These are phyloP conservation scores for Unio delphinus DNA, from an alignment of 2,888 invertebrate genomes.

Conservation along the genomic window DNA sequence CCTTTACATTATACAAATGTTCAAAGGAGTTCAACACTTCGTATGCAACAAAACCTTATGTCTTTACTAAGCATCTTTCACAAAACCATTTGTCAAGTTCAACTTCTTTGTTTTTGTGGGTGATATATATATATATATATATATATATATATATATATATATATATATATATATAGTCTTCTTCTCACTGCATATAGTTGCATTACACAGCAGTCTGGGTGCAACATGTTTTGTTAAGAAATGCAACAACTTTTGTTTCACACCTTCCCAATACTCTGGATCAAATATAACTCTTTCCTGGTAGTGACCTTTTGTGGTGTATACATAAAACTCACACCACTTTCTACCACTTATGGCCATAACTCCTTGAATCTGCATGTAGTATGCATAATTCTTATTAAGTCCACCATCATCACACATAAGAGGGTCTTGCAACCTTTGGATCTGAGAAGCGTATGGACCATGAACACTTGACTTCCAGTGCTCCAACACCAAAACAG, in stretches of 20 bases:
- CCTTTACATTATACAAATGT: no score
- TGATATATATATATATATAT: no score
- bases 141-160: no score
- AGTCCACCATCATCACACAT: no score
- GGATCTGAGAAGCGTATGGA: no score
- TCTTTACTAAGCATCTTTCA: no score
- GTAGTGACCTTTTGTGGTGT: slow-evolving; percentile 1
- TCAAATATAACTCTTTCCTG: slow-evolving; percentile 7
- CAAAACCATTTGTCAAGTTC: no score
- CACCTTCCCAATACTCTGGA: background rate
- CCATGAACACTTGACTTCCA: slow-evolving; percentile 1
- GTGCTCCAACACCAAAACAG: slow-evolving; percentile 6
- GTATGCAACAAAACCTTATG: no score
- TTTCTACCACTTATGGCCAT: slow-evolving; percentile 11
- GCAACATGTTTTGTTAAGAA: slow-evolving; percentile 4
- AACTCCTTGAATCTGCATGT: slow-evolving; percentile 15
- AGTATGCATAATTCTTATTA: background rate
- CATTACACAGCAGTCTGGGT: background rate
- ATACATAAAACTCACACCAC: slow-evolving; percentile 1
- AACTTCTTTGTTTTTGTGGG: no score
- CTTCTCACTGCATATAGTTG: background rate
- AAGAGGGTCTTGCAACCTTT: no score
- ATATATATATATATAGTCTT: no score
- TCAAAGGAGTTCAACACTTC: no score
- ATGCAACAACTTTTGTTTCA: background rate